Percentiles rank a stretch among this genome's conserved stretches.
Evolutionary conservation across 2,113 vertebrate genomes (phyloP).

Genomic region (Australoheros scitulus): DNA sequence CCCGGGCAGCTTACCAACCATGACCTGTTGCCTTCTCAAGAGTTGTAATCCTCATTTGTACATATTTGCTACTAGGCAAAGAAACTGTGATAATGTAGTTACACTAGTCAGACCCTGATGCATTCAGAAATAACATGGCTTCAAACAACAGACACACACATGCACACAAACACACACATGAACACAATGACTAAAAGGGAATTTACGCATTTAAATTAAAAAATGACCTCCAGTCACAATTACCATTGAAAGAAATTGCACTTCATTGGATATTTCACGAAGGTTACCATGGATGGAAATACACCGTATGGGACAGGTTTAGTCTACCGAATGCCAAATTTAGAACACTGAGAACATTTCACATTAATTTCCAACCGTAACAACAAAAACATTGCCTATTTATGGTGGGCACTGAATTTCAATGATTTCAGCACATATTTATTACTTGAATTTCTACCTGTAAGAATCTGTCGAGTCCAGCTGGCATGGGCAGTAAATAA

Average conservation of each 20-base stretch:
- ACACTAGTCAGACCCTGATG: conserved; percentile 75
- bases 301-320: conserved; percentile 40
- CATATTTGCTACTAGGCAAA: conserved; percentile 76
- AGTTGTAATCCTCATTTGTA: conserved; percentile 82
- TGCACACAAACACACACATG: conserved; percentile 9
- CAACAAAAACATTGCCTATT: conserved; percentile 44
- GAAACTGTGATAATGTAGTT: conserved; percentile 78
- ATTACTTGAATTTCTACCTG: conserved; percentile 72
- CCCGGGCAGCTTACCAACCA: conserved; percentile 79
- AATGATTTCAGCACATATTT: conserved; percentile 60
- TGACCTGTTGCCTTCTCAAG: conserved; percentile 81
- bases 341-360: conserved; percentile 55
- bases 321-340: conserved; percentile 44
- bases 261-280: conserved; percentile 67
- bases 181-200: conserved; percentile 26
- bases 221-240: conserved; percentile 74
- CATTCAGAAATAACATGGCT: conserved; percentile 72
- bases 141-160: conserved; percentile 45
- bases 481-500: conserved; percentile 72
- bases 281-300: conserved; percentile 60
- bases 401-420: conserved; percentile 51
- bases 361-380: conserved; percentile 49
- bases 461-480: conserved; percentile 77
- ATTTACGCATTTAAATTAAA: conserved; percentile 63
- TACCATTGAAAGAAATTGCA: conserved; percentile 66